A percentile compares a stretch with the other conserved stretches of the same genome.
Conservation (phyloP, 2,797 vertebrate species). For the Pangasius larnaudii region DNA sequence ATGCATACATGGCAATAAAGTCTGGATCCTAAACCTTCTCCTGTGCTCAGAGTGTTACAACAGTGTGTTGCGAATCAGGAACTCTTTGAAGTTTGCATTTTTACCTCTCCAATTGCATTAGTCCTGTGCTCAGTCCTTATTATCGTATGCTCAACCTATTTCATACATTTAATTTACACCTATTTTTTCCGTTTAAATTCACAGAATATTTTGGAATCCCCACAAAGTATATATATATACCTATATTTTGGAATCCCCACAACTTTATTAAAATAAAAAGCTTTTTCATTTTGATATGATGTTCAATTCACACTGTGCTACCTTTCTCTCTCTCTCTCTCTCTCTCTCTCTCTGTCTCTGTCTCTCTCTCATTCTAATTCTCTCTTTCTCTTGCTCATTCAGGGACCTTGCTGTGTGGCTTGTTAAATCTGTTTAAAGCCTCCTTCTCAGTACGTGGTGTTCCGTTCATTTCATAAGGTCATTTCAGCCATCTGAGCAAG, state of each 20-base stretch:
- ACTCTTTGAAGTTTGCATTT: not conserved
- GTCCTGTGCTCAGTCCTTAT: not conserved
- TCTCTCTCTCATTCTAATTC: not conserved
- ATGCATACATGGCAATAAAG: not conserved
- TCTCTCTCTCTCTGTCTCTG: not conserved
- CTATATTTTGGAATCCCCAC: not conserved
- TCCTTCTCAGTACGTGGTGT: conserved; percentile 39
- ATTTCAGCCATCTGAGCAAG: conserved; percentile 50
- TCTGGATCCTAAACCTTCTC: not conserved
- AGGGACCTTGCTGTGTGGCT: conserved; percentile 14
- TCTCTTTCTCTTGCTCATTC: not conserved
- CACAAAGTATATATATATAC: not conserved
- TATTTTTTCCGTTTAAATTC: not conserved
- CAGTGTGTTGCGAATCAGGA: not conserved
- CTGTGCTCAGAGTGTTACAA: not conserved
- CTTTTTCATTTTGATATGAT: not conserved
- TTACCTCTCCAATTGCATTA: not conserved
- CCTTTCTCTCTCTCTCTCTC: not conserved
- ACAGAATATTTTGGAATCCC: not conserved
- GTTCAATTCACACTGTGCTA: not conserved
- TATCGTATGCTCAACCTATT: not conserved
- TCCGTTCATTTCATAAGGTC: conserved; percentile 48
- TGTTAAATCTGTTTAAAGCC: conserved; percentile 24
- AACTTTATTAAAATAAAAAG: not conserved
- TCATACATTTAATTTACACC: not conserved